Evolutionary conservation across 2,888 invertebrate species (phyloP).

Genomic region (Stenotaenia linearis): DNA sequence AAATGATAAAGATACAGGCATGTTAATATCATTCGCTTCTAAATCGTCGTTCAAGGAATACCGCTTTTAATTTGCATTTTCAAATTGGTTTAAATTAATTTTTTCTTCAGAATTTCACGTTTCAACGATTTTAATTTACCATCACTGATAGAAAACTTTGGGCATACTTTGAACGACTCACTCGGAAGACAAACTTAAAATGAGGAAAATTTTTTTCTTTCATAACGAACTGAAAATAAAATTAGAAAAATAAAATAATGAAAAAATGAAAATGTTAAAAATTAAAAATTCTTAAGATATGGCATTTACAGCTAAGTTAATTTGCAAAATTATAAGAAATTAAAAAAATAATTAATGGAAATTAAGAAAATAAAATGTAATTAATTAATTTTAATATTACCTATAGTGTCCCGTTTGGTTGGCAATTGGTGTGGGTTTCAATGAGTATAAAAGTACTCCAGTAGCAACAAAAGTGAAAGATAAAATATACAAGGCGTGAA

Average conservation of each 20-base stretch:
- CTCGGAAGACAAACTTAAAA: background rate
- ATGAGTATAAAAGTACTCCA: slow-evolving; percentile 63
- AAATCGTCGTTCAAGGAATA: background rate
- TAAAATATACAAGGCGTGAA: slow-evolving; percentile 73
- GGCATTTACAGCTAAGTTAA: too few species aligned
- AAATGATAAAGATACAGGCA: background rate
- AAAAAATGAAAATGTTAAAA: background rate
- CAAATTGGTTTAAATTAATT: background rate
- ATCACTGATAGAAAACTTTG: background rate
- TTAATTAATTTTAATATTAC: too few species aligned
- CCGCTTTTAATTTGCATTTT: background rate
- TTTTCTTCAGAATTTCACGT: background rate
- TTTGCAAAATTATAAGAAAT: too few species aligned
- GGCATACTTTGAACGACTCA: background rate
- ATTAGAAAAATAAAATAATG: background rate
- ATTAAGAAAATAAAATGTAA: too few species aligned
- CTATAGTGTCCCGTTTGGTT: slow-evolving; percentile 32
- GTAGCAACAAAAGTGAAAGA: slow-evolving; percentile 70
- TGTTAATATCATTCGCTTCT: background rate
- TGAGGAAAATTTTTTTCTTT: background rate
- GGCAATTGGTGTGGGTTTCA: slow-evolving; percentile 56
- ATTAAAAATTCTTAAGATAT: background rate
- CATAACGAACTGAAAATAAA: background rate
- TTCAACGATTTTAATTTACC: background rate
- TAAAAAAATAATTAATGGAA: too few species aligned